Evolutionary conservation across 2,797 vertebrate species (phyloP).

Genomic region (Darevskia mixta): DNA sequence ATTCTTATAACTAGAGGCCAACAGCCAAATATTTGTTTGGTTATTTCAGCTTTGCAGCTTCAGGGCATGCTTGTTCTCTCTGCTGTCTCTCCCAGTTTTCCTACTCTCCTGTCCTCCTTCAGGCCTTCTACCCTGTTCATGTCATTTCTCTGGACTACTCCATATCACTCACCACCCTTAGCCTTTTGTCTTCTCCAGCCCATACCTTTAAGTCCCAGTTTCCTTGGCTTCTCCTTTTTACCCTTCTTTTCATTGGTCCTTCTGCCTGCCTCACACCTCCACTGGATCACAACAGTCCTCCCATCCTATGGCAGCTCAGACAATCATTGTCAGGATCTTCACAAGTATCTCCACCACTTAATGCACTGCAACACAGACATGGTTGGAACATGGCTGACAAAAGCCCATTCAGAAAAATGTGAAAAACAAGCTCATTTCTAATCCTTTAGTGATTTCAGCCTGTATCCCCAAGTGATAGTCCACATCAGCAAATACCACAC

Average conservation of each 20-base stretch:
- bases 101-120: not conserved
- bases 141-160: not conserved
- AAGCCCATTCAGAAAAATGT: not conserved
- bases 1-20: not conserved
- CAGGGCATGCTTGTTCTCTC: not conserved
- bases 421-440: not conserved
- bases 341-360: not conserved
- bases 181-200: not conserved
- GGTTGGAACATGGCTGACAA: not conserved
- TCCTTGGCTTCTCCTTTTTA: not conserved
- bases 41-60: not conserved
- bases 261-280: not conserved
- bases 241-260: not conserved
- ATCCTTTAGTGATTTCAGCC: not conserved
- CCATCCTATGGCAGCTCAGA: not conserved
- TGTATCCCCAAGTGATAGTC: not conserved
- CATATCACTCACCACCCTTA: no score
- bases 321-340: not conserved
- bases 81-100: not conserved
- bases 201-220: not conserved
- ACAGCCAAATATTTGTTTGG: not conserved
- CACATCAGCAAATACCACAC: slow-evolving; percentile 1
- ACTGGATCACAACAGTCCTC: not conserved
- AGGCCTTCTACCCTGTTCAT: not conserved
- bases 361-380: not conserved